phyloP scores from a whole-genome alignment of 1,140 invertebrate genomes.

The Apolygus lucorum region DNA sequence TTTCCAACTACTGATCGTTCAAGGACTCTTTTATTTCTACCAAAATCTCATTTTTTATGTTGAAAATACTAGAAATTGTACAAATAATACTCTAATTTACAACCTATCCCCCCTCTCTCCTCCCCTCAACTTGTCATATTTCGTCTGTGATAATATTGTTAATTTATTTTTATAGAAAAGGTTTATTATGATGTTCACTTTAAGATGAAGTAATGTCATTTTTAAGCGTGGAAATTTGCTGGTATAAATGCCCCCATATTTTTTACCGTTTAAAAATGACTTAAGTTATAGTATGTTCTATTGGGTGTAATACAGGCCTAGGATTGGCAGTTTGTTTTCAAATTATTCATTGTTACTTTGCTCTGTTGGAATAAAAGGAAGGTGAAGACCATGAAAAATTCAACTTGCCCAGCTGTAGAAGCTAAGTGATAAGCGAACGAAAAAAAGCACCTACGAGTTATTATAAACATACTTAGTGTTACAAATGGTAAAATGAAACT shows the following conservation, averaged over 20 bases:
- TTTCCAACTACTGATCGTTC: not conserved
- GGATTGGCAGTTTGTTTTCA: not conserved
- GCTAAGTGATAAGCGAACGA: not conserved
- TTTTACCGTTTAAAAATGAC: slow-evolving; percentile 28
- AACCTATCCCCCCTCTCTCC: not conserved
- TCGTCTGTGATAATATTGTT: slow-evolving; percentile 32
- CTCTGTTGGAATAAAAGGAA: not conserved
- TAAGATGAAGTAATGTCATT: slow-evolving; percentile 33
- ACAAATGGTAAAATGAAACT: not conserved
- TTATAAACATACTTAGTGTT: not conserved
- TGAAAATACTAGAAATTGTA: not conserved
- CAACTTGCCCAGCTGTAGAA: not conserved
- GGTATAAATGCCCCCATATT: slow-evolving; percentile 18
- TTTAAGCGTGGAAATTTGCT: slow-evolving; percentile 27
- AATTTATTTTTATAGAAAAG: slow-evolving; percentile 30
- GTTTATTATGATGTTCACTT: slow-evolving; percentile 33
- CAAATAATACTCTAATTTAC: slow-evolving; percentile 5
- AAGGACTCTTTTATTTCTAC: not conserved
- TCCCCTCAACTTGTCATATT: not conserved
- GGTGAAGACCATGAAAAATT: not conserved
- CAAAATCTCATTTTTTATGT: slow-evolving; percentile 15
- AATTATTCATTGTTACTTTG: not conserved
- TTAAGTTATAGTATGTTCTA: slow-evolving; percentile 22
- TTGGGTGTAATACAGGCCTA: not conserved
- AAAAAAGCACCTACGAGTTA: not conserved